phyloP scores from a whole-genome alignment of 92 coral and sea anemone genomes.

The Palythoa heliodiscus region DNA sequence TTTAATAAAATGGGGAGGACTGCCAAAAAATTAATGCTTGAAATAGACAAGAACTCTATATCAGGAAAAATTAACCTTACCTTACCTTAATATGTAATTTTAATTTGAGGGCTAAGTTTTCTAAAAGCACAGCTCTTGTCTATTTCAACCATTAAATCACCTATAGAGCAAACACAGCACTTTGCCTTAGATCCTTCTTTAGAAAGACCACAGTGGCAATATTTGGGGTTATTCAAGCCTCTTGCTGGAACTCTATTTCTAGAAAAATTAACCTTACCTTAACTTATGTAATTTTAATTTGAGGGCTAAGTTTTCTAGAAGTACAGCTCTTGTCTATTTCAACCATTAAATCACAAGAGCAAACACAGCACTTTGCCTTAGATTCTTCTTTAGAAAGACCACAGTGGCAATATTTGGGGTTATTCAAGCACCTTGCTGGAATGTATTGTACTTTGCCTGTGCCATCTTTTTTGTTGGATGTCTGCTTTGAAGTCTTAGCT shows the following conservation, averaged over 20 bases:
- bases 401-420: constrained; percentile 11
- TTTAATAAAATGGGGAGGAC: constrained; percentile 2
- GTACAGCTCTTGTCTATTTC: neutral
- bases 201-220: constrained; percentile 8
- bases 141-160: constrained; percentile 2
- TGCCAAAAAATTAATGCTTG: constrained; percentile 9
- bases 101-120: constrained; percentile 3
- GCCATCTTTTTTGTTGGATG: constrained; percentile 7
- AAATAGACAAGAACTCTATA: constrained; percentile 2
- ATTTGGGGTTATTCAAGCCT: constrained; percentile 7
- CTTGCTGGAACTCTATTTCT: neutral
- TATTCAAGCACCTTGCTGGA: constrained; percentile 5
- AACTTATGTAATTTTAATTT: constrained; percentile 3
- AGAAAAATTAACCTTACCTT: constrained; percentile 3
- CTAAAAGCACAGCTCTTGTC: neutral
- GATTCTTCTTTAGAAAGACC: constrained; percentile 12
- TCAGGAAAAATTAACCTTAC: neutral
- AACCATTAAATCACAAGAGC: constrained; percentile 4
- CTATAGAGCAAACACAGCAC: constrained; percentile 1
- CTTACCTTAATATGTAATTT: constrained; percentile 7
- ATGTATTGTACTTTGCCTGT: constrained; percentile 2
- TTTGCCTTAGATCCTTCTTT: constrained; percentile 9
- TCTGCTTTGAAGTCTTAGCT: constrained; percentile 1
- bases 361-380: constrained; percentile 4
- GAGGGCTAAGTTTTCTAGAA: constrained; percentile 1